Evolutionary conservation across 2,113 vertebrate genomes (phyloP), one percentile per base, ranked within the genome.

Genomic region (Neodontobutis hainanensis): DNA sequence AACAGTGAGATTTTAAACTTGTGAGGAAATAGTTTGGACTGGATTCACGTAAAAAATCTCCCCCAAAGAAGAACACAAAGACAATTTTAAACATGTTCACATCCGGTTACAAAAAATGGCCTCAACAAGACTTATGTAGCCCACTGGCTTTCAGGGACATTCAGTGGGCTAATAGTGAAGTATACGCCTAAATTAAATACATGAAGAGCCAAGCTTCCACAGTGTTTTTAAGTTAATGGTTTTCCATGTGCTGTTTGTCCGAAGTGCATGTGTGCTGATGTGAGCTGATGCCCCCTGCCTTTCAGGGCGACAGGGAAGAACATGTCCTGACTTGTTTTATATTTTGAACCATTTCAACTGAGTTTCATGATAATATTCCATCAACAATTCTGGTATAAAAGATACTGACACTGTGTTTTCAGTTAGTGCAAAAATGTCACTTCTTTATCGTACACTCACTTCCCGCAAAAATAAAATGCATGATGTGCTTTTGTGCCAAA

Each of bases 401-500:
- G 42, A 5, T 11, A 46, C 11, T 11, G 4, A 5, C 1, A 11
- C 44, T 11, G 4, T 46, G 4, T 46, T 14, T 46, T 46, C 4
- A 16, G 4, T 6, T 40, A 40, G 38, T 40, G 8, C 48, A 40
- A 49, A 15, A 38, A 46, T 16, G 7, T 46, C 6, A 5, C 15
- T 44, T 14, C 46, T 6, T 47, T 32, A 11, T 3, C 45, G 6
- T 15, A 32, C 10, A 42, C 62, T 68, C 16, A 8, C 27, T 59
- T 35, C 61, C 43, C 47, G 40, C 46, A 58, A 60, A 81, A 76
- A 65, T 36, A 73, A 56, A 35, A 55, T 38, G 27, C 51, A 70
- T 63, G 11, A 40, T 12, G 56, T 56, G 55, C 46, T 77, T 72
- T 74, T 71, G 66, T 81, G 85, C 79, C 82, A 84, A 53, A 85